These are phyloP conservation scores for Emydocephalus ijimae DNA, from an alignment of 2,113 vertebrate genomes.

Conservation along the genomic window DNA sequence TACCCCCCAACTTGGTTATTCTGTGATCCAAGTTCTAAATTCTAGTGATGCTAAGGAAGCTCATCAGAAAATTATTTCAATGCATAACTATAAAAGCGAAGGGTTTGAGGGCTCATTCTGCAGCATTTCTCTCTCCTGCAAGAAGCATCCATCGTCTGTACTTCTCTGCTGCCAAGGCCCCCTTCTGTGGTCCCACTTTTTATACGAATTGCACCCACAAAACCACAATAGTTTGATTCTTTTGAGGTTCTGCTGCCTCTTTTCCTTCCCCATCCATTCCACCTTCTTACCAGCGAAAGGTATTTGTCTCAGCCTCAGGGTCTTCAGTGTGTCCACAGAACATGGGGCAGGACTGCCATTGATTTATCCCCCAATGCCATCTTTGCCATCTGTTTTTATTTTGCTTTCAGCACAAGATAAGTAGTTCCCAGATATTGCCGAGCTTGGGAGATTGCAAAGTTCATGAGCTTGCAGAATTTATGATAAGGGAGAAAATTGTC, in stretches of 20 bases:
- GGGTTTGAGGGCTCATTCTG: not conserved
- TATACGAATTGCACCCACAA: not conserved
- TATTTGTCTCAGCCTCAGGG: slow-evolving; percentile 4
- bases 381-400: slow-evolving; percentile 68
- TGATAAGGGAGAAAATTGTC: slow-evolving; percentile 59
- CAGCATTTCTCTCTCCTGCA: not conserved
- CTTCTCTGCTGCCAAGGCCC: too few relatives aligned
- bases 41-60: not conserved
- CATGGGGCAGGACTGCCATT: slow-evolving; percentile 17
- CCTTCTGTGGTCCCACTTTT: not conserved
- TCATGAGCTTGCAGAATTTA: slow-evolving; percentile 66
- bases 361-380: slow-evolving; percentile 55
- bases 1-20: not conserved
- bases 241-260: not conserved
- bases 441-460: slow-evolving; percentile 61
- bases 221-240: not conserved
- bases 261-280: not conserved
- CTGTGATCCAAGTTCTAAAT: not conserved
- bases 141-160: not conserved
- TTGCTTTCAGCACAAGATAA: slow-evolving; percentile 62
- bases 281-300: not conserved
- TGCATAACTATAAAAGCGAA: not conserved
- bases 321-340: not conserved
- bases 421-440: slow-evolving; percentile 59
- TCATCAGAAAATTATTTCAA: not conserved